Conservation (phyloP, 2,797 vertebrate species). For the Platyrinchus mystaceus region DNA sequence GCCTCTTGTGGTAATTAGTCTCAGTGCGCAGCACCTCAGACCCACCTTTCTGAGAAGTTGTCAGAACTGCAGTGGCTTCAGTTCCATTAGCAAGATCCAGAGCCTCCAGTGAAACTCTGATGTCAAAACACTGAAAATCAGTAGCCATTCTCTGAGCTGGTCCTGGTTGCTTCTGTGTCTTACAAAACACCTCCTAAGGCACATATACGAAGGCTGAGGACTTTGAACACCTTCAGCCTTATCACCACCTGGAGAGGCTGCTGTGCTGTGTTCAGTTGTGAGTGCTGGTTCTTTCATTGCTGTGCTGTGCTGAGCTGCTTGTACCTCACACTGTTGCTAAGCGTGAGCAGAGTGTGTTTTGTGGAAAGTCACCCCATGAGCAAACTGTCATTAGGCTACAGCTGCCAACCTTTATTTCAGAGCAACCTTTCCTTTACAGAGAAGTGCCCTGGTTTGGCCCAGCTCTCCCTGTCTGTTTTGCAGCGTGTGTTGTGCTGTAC, state of each 20-base stretch:
- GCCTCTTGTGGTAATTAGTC: background rate
- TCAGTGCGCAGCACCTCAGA: background rate
- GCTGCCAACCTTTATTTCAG: background rate
- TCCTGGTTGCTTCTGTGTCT: background rate
- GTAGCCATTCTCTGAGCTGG: background rate
- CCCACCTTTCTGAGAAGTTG: background rate
- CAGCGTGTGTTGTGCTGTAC: rapidly evolving
- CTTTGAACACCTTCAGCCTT: background rate
- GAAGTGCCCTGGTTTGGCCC: background rate
- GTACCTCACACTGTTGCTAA: background rate
- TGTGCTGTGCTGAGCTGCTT: background rate
- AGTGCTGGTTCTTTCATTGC: background rate
- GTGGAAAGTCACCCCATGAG: background rate
- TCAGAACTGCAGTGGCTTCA: background rate
- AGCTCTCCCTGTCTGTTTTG: background rate
- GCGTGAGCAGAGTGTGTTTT: background rate
- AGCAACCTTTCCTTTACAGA: background rate
- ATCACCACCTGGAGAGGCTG: background rate
- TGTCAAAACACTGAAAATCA: background rate
- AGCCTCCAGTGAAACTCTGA: background rate
- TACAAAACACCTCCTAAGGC: background rate
- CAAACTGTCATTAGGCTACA: background rate
- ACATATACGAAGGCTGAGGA: background rate
- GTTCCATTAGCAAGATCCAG: background rate
- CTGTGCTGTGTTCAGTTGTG: background rate